A percentile compares a stretch with the other conserved stretches of the same genome.
Conservation (phyloP, 2,888 invertebrate species). For the Iselma pallidipennis region DNA sequence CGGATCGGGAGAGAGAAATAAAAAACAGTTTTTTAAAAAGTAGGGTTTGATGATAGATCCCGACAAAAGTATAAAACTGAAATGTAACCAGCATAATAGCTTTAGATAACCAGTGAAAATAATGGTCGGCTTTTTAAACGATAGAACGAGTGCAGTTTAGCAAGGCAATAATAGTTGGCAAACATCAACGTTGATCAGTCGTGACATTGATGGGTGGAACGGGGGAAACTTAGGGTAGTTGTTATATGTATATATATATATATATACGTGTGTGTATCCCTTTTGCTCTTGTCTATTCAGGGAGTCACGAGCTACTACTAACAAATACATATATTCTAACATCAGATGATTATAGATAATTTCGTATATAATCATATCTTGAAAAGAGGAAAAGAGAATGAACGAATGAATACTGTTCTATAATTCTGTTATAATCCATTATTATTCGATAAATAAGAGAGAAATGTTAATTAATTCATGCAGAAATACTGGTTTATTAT, state of each 20-base stretch:
- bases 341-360: conserved; percentile 36
- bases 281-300: conserved; percentile 9
- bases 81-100: conserved; percentile 38
- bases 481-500: too few relatives aligned
- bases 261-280: too few relatives aligned
- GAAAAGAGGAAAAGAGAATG: neutral
- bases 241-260: neutral
- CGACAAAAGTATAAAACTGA: conserved; percentile 18
- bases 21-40: conserved; percentile 30
- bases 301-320: conserved; percentile 23
- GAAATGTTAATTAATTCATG: neutral
- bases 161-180: conserved; percentile 41
- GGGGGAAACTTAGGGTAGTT: conserved; percentile 23
- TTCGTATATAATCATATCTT: conserved; percentile 22
- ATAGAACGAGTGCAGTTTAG: conserved; percentile 38
- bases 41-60: conserved; percentile 9
- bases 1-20: neutral
- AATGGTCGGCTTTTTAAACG: conserved; percentile 38
- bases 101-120: conserved; percentile 33
- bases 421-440: neutral
- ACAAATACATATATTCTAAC: conserved; percentile 34
- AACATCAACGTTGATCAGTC: conserved; percentile 39
- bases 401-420: neutral
- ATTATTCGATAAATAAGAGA: neutral
- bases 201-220: conserved; percentile 37